A percentile compares a stretch with the other conserved stretches of the same genome.
phyloP scores from a whole-genome alignment of 2,113 vertebrate genomes.

The Lagopus muta region DNA sequence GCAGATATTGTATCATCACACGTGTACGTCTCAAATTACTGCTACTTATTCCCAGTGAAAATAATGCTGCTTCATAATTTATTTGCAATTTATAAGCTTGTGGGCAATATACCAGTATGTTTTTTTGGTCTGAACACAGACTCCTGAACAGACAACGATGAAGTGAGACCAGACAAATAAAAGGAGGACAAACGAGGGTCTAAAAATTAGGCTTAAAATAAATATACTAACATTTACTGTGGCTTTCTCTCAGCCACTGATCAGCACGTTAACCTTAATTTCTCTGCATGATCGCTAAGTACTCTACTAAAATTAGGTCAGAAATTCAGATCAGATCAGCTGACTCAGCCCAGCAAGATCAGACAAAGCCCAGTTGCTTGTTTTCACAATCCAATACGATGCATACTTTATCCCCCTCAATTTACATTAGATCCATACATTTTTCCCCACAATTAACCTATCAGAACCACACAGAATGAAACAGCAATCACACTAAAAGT shows the following conservation, averaged over 20 bases:
- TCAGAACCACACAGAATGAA: not conserved
- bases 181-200: not conserved
- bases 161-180: not conserved
- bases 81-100: constrained; percentile 14
- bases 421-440: not conserved
- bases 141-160: constrained; percentile 7
- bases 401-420: not conserved
- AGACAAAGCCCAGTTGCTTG: constrained; percentile 48
- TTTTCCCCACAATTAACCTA: constrained; percentile 49
- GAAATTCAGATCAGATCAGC: constrained; percentile 78
- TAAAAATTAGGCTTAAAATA: not conserved
- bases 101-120: constrained; percentile 1
- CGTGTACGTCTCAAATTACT: not conserved
- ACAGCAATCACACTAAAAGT: not conserved
- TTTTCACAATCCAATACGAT: not conserved
- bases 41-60: not conserved
- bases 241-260: constrained; percentile 51
- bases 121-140: not conserved
- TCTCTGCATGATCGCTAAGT: constrained; percentile 53
- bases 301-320: constrained; percentile 80
- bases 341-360: constrained; percentile 63
- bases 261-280: constrained; percentile 79
- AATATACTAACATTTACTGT: constrained; percentile 9
- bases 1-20: not conserved
- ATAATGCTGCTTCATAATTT: not conserved